Evolutionary conservation across 2,113 vertebrate species (phyloP), one percentile per base, ranked within the genome.

Genomic region (Misgurnus mizolepis): DNA sequence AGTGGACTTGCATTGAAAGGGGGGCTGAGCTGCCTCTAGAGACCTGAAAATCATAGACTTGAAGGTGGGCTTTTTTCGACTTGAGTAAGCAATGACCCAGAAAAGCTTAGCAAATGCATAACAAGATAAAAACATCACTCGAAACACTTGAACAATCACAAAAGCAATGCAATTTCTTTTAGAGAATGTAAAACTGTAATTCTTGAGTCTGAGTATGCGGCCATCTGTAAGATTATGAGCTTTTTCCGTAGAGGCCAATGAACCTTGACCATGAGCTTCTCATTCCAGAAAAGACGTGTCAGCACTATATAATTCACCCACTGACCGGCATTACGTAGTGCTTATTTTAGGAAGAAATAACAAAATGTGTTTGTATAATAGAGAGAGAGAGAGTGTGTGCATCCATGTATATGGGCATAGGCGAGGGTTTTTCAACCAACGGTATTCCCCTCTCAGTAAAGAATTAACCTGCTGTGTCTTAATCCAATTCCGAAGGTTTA

Each of bases 261-360:
- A 50, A 76, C 41, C 58, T 50, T 76, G 60, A 64, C 60, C 60
- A 64, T 47, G 14, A 39, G 58, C 43, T 34, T 64, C 43, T 49
- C 22, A 64, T 76, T 64, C 45, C 60, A 64, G 43, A 64, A 76
- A 64, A 64, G 41, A n/a, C 27, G 41, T 15, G 22, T 76, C 73
- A 50, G 60, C 60, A n/a, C 17, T 49, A n/a, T 49, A 39, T 74
- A 61, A 74, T 64, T 34, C 22, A 50, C 34, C 40, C 4, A 41
- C 39, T 27, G 71, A 27, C 2, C 41, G 45, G 11, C 43, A 60
- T 73, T 22, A 60, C 17, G 41, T 72, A 10, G 27, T 53, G 53
- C 69, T 10, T 71, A 55, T 71, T 40, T 34, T 71, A 71, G 69
- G 50, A 71, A 71, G 18, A 60, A 17, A 58, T 60, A 41, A 72